These are phyloP conservation scores for Drosophila lutescens DNA, from an alignment of 2,888 invertebrate species.

Conservation along the genomic window DNA sequence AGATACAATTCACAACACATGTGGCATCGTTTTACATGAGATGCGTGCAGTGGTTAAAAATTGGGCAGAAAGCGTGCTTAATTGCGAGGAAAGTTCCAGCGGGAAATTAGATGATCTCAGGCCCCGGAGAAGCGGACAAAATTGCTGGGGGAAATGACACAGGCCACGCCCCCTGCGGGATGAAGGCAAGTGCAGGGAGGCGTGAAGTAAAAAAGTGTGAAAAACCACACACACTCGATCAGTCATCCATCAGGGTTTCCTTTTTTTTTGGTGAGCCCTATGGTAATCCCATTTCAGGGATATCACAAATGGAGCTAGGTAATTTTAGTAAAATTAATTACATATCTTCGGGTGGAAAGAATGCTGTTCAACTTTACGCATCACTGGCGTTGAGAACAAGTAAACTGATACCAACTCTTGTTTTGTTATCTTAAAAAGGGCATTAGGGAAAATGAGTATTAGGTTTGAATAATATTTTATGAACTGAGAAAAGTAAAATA, in stretches of 20 bases:
- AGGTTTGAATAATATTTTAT: no score
- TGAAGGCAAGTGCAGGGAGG: slow-evolving; percentile 46
- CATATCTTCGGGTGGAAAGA: slow-evolving; percentile 25
- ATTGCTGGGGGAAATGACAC: slow-evolving; percentile 72
- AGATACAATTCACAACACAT: slow-evolving; percentile 56
- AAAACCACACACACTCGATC: slow-evolving; percentile 65
- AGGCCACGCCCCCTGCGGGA: slow-evolving; percentile 56
- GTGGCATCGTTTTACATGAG: slow-evolving; percentile 76
- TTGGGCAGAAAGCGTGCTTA: slow-evolving; percentile 79
- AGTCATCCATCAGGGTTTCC: slow-evolving; percentile 22
- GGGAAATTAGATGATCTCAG: slow-evolving; percentile 52
- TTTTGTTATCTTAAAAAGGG: slow-evolving; percentile 35
- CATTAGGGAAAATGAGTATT: background rate
- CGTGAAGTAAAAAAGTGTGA: slow-evolving; percentile 73
- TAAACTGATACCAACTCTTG: slow-evolving; percentile 47
- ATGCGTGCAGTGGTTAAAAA: slow-evolving; percentile 68
- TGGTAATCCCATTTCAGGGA: slow-evolving; percentile 46
- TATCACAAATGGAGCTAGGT: slow-evolving; percentile 52
- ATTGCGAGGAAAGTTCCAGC: slow-evolving; percentile 70
- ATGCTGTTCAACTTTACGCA: slow-evolving; percentile 41
- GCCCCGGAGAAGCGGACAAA: slow-evolving; percentile 72
- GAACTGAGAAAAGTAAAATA: no score
- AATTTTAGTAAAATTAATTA: slow-evolving; percentile 83
- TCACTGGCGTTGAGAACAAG: slow-evolving; percentile 43
- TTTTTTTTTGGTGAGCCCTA: background rate